Percentiles rank a stretch among this genome's conserved stretches.
Conservation (phyloP, 2,888 invertebrate species). For the Drosophila dives region DNA sequence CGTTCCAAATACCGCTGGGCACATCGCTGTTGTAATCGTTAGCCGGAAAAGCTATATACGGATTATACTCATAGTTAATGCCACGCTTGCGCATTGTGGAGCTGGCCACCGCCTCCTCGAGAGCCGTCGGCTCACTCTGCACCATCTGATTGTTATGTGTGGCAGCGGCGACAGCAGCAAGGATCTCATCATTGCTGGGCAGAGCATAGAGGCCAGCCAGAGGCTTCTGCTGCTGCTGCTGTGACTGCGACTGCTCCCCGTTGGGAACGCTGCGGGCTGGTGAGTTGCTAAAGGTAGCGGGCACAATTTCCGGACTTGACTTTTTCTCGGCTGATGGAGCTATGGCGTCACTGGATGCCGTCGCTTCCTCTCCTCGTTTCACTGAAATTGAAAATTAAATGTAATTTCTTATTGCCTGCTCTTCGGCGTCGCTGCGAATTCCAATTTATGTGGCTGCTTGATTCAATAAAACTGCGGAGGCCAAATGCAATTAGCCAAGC, state of each 20-base stretch:
- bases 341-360: conserved; percentile 29
- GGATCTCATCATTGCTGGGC: conserved; percentile 77
- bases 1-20: conserved; percentile 82
- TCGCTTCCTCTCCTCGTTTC: conserved; percentile 55
- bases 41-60: conserved; percentile 50
- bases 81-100: conserved; percentile 83
- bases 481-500: conserved; percentile 70
- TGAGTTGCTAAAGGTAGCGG: conserved; percentile 78
- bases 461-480: conserved; percentile 67
- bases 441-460: conserved; percentile 53
- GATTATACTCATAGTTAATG: conserved; percentile 77
- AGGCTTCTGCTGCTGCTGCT: conserved; percentile 25
- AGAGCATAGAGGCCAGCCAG: conserved; percentile 60
- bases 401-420: conserved; percentile 53
- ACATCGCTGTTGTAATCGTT: conserved; percentile 65
- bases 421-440: conserved; percentile 56
- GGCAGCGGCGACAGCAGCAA: conserved; percentile 82
- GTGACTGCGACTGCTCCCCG: conserved; percentile 6
- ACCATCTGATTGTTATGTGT: conserved; percentile 73
- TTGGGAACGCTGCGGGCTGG: conserved; percentile 46
- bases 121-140: conserved; percentile 61
- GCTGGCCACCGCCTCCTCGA: conserved; percentile 65
- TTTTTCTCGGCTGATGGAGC: conserved; percentile 76
- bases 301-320: conserved; percentile 82
- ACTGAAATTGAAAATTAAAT: conserved; percentile 57